A percentile compares a stretch with the other conserved stretches of the same genome.
phyloP scores from a whole-genome alignment of 2,797 vertebrate genomes.

The Coilia nasus region DNA sequence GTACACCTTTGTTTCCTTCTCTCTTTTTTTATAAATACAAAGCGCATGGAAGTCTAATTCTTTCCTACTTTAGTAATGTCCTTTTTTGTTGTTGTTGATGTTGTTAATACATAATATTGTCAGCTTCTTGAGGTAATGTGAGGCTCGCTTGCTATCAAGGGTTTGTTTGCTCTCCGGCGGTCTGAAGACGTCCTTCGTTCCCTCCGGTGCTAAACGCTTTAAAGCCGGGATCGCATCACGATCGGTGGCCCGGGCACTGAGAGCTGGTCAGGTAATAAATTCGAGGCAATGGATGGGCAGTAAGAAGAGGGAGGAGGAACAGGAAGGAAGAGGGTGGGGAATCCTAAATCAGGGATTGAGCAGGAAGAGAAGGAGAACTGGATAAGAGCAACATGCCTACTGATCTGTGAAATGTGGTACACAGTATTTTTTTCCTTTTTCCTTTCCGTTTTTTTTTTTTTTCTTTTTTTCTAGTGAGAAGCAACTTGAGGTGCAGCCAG shows the following conservation, averaged over 20 bases:
- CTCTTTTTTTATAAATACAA: neutral
- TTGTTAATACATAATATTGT: slow-evolving; percentile 54
- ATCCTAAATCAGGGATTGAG: slow-evolving; percentile 35
- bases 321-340: too few relatives aligned
- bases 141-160: slow-evolving; percentile 37
- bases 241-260: neutral
- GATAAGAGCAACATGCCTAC: slow-evolving; percentile 31
- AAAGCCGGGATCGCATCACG: neutral
- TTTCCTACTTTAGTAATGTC: slow-evolving; percentile 59
- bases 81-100: neutral
- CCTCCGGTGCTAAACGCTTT: slow-evolving; percentile 37
- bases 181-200: too few relatives aligned
- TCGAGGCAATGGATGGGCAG: slow-evolving; percentile 26
- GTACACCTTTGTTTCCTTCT: slow-evolving; percentile 42
- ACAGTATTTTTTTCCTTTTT: slow-evolving; percentile 28
- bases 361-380: neutral
- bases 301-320: neutral
- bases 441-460: slow-evolving; percentile 15
- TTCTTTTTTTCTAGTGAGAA: slow-evolving; percentile 48
- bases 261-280: slow-evolving; percentile 15
- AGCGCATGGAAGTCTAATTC: neutral
- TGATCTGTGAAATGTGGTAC: slow-evolving; percentile 33
- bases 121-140: slow-evolving; percentile 51
- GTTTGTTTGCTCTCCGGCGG: neutral
- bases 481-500: slow-evolving; percentile 77